These are phyloP conservation scores for Bostrychus sinensis DNA, from an alignment of 2,113 vertebrate species.

Conservation along the genomic window DNA sequence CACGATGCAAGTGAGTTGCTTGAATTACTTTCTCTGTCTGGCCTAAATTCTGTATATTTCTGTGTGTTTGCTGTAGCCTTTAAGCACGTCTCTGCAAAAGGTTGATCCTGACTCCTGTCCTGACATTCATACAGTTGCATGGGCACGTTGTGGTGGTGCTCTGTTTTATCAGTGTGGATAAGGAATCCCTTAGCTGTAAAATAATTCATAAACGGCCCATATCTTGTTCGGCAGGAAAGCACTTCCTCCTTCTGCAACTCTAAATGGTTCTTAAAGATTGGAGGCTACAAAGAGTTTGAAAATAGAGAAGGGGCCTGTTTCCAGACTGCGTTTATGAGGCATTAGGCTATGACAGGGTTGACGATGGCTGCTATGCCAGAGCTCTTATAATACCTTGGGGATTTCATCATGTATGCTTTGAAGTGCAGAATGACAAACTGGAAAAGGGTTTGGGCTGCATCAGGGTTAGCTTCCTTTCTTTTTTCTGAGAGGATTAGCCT, in stretches of 20 bases:
- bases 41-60: constrained; percentile 32
- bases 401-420: constrained; percentile 79
- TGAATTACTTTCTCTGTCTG: constrained; percentile 42
- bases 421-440: constrained; percentile 77
- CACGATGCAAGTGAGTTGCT: constrained; percentile 26
- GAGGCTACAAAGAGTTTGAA: constrained; percentile 49
- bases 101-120: constrained; percentile 23
- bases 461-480: constrained; percentile 61
- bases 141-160: constrained; percentile 21
- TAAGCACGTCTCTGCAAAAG: constrained; percentile 37
- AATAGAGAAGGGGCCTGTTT: constrained; percentile 60
- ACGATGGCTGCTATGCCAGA: constrained; percentile 61
- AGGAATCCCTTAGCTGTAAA: constrained; percentile 23
- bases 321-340: constrained; percentile 67
- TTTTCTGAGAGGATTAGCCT: constrained; percentile 66
- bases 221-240: constrained; percentile 35
- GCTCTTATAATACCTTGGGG: constrained; percentile 74
- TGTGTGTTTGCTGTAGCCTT: constrained; percentile 19
- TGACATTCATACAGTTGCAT: constrained; percentile 15
- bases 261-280: constrained; percentile 52
- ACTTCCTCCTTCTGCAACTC: constrained; percentile 34
- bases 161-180: constrained; percentile 20
- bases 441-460: constrained; percentile 64
- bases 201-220: constrained; percentile 40
- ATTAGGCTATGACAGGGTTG: constrained; percentile 69